Conservation (phyloP, 2,797 vertebrate genomes). For the Alosa sapidissima region DNA sequence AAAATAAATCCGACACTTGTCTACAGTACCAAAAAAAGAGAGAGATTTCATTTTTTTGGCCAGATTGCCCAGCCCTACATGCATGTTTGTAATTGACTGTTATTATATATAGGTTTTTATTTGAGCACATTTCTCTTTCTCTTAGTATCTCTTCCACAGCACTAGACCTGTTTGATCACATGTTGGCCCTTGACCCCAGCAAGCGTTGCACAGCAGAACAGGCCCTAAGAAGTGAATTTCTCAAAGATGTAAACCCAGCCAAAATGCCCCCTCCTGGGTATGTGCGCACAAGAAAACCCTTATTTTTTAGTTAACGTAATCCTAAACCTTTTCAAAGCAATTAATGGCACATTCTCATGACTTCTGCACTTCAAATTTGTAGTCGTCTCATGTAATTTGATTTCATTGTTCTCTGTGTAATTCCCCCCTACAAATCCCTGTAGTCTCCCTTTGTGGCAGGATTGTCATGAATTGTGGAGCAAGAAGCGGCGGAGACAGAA, state of each 20-base stretch:
- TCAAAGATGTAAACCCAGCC: slow-evolving; percentile 92
- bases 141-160: slow-evolving; percentile 88
- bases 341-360: neutral
- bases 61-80: too few species aligned
- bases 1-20: too few species aligned
- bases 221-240: slow-evolving; percentile 91
- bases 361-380: too few species aligned
- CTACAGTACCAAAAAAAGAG: too few species aligned
- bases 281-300: slow-evolving; percentile 49
- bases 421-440: neutral
- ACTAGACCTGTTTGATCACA: slow-evolving; percentile 95
- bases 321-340: neutral
- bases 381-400: neutral
- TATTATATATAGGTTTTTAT: too few species aligned
- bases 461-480: slow-evolving; percentile 98
- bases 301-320: too few species aligned
- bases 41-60: too few species aligned
- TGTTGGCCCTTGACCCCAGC: slow-evolving; percentile 95
- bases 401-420: neutral
- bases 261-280: slow-evolving; percentile 99
- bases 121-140: neutral
- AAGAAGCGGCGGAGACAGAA: slow-evolving; percentile 97
- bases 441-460: slow-evolving; percentile 97
- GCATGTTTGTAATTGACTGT: neutral
- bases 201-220: slow-evolving; percentile 95